Percentiles rank a stretch among this genome's conserved stretches.
Conservation (phyloP, 53 echinoderm and acorn worm genomes). For the Crossaster papposus region DNA sequence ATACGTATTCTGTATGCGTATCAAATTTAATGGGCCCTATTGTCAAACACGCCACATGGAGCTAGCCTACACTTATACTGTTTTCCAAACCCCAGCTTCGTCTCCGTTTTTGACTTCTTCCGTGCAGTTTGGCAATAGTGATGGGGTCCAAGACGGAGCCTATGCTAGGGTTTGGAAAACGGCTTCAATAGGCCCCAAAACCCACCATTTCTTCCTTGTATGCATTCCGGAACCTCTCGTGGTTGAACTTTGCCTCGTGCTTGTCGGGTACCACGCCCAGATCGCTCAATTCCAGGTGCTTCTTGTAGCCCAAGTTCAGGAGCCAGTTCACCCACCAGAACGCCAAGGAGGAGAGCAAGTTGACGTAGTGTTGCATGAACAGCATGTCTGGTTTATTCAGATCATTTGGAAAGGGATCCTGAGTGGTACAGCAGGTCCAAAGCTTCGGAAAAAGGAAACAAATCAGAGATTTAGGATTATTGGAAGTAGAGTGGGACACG, state of each 20-base stretch:
- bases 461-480: too few species aligned
- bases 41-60: too few species aligned
- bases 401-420: constrained; percentile 49
- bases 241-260: constrained; percentile 70
- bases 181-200: background rate
- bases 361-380: constrained; percentile 76
- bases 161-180: too few species aligned
- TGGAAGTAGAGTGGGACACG: too few species aligned
- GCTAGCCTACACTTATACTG: too few species aligned
- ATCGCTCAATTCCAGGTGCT: constrained; percentile 77
- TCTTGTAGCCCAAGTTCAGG: constrained; percentile 75
- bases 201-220: constrained; percentile 77
- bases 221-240: constrained; percentile 69
- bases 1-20: too few species aligned
- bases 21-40: too few species aligned
- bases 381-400: constrained; percentile 68
- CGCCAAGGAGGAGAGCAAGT: constrained; percentile 67
- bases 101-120: too few species aligned
- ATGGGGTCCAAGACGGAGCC: too few species aligned
- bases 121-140: too few species aligned
- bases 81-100: too few species aligned
- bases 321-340: constrained; percentile 92
- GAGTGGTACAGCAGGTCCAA: constrained; percentile 29
- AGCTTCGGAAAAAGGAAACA: background rate
- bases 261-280: constrained; percentile 68